phyloP scores from a whole-genome alignment of 2,888 invertebrate genomes.

The Oscheius sp. region DNA sequence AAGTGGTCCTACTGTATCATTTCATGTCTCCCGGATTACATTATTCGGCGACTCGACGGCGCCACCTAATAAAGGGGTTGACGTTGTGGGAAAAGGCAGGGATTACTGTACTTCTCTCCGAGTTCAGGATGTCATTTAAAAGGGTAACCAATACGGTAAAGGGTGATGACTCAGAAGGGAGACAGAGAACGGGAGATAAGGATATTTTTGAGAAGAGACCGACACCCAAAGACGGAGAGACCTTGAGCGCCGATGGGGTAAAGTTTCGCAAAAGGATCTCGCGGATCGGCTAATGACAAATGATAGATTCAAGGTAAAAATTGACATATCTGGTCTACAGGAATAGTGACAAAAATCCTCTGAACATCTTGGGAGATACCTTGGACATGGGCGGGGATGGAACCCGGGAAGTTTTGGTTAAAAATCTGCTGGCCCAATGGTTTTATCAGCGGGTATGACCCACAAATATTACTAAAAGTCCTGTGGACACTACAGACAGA shows the following conservation, averaged over 20 bases:
- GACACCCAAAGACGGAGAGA: neutral
- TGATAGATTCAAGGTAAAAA: slow-evolving; percentile 10
- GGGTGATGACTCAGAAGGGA: slow-evolving; percentile 11
- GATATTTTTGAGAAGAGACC: neutral
- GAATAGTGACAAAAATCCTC: too few species aligned
- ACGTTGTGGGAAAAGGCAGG: slow-evolving; percentile 1
- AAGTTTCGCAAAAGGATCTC: slow-evolving; percentile 23
- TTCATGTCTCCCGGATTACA: slow-evolving; percentile 23
- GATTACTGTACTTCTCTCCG: neutral
- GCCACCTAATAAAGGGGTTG: slow-evolving; percentile 36
- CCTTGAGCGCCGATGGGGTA: neutral
- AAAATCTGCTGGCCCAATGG: too few species aligned
- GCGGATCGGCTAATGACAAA: slow-evolving; percentile 10
- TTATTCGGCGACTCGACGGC: slow-evolving; percentile 33
- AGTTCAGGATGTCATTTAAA: neutral
- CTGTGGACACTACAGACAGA: too few species aligned
- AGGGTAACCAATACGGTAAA: neutral
- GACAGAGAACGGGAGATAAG: neutral
- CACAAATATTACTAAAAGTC: too few species aligned
- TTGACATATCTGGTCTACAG: neutral
- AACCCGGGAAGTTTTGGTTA: too few species aligned
- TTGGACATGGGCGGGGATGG: too few species aligned
- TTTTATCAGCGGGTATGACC: too few species aligned
- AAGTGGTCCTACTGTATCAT: slow-evolving; percentile 34
- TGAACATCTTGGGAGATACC: too few species aligned